phyloP scores from a whole-genome alignment of 1,140 invertebrate species.

The Cotesia glomerata region DNA sequence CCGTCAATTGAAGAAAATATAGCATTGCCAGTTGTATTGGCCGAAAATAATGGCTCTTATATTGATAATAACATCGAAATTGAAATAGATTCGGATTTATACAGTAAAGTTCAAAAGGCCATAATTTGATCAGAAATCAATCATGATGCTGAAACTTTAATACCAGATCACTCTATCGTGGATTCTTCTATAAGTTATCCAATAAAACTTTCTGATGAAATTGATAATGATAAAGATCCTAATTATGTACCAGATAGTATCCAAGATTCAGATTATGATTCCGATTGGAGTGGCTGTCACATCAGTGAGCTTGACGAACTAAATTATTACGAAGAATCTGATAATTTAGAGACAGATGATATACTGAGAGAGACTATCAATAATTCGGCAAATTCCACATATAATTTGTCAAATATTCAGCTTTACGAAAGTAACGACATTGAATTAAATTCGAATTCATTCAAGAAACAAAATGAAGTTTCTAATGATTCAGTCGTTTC shows the following conservation, averaged over 20 bases:
- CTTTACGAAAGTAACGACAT: neutral
- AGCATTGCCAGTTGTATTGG: neutral
- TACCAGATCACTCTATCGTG: neutral
- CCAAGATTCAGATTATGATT: neutral
- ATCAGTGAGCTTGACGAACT: neutral
- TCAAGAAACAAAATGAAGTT: neutral
- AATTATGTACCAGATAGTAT: neutral
- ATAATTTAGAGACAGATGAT: neutral
- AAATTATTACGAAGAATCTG: neutral
- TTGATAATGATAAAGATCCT: neutral
- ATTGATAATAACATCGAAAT: neutral
- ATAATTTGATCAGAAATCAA: neutral
- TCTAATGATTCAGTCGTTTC: neutral
- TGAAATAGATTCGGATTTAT: neutral
- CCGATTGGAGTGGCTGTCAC: neutral
- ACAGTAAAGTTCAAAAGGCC: neutral
- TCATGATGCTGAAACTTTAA: neutral
- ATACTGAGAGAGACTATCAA: neutral
- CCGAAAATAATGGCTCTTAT: neutral
- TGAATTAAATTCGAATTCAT: neutral
- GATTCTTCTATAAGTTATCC: neutral
- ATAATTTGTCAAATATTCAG: neutral
- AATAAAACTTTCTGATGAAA: neutral
- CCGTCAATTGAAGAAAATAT: neutral
- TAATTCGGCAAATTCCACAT: neutral